These are phyloP conservation scores for Nettapus auritus DNA, from an alignment of 2,113 vertebrate genomes.

Conservation along the genomic window DNA sequence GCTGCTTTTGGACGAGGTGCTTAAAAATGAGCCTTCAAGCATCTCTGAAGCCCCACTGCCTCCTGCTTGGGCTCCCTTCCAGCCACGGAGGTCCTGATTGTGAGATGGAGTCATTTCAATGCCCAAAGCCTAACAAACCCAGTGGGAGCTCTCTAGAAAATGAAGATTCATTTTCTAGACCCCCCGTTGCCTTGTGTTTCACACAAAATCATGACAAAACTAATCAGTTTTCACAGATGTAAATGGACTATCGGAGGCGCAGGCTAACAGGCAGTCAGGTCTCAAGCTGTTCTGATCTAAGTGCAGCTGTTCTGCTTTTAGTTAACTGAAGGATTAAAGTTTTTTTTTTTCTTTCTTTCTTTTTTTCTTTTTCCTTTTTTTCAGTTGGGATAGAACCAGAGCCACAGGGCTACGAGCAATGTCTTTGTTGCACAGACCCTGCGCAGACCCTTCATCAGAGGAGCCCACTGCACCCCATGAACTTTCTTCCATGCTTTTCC, in stretches of 20 bases:
- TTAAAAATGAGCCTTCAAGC: not conserved
- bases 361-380: not conserved
- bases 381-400: not conserved
- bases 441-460: not conserved
- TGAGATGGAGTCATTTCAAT: not conserved
- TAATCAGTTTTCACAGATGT: fast-evolving
- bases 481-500: not conserved
- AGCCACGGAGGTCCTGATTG: not conserved
- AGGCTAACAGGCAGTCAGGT: not conserved
- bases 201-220: not conserved
- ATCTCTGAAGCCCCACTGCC: not conserved
- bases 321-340: not conserved
- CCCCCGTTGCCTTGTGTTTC: not conserved
- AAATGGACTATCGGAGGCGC: not conserved
- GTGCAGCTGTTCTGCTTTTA: not conserved
- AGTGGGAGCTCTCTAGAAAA: not conserved
- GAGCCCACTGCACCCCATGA: not conserved
- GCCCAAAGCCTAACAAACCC: not conserved
- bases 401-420: not conserved
- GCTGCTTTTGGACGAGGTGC: not conserved
- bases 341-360: not conserved
- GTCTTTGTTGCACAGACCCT: not conserved
- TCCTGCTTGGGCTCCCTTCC: not conserved
- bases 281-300: fast-evolving
- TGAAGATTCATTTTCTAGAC: not conserved